A percentile compares a stretch with the other conserved stretches of the same genome.
Evolutionary conservation across 2,888 invertebrate genomes (phyloP).

Genomic region (Nymphalis urticae): DNA sequence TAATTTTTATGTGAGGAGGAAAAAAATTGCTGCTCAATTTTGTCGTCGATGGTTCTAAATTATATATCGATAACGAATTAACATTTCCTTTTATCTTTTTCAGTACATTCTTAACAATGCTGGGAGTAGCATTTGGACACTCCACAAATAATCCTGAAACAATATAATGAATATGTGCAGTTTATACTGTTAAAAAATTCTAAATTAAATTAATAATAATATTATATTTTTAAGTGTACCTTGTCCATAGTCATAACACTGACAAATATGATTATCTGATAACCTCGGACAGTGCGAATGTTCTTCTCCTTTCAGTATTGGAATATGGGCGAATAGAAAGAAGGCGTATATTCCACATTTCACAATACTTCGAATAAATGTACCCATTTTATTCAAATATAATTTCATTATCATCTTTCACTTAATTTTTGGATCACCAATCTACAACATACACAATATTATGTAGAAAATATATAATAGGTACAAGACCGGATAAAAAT

Average conservation of each 20-base stretch:
- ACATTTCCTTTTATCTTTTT: slow-evolving; percentile 86
- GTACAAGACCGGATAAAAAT: too few species aligned
- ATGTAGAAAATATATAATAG: neutral
- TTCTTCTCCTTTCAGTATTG: slow-evolving; percentile 80
- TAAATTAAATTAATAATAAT: neutral
- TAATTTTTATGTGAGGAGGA: slow-evolving; percentile 85
- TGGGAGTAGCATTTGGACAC: slow-evolving; percentile 91
- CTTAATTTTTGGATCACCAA: slow-evolving; percentile 44
- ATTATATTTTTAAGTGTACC: slow-evolving; percentile 66
- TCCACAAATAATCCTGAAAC: slow-evolving; percentile 89
- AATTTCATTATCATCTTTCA: slow-evolving; percentile 77
- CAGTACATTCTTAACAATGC: slow-evolving; percentile 87
- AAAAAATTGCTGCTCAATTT: slow-evolving; percentile 89
- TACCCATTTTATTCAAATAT: slow-evolving; percentile 66
- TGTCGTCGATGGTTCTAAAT: slow-evolving; percentile 90
- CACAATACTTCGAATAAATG: slow-evolving; percentile 64
- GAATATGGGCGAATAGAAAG: slow-evolving; percentile 74
- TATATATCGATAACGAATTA: slow-evolving; percentile 93
- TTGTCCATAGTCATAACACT: slow-evolving; percentile 96
- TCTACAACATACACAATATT: slow-evolving; percentile 40
- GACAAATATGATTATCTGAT: slow-evolving; percentile 90
- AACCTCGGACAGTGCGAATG: slow-evolving; percentile 86
- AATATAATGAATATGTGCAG: neutral
- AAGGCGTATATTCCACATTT: slow-evolving; percentile 81
- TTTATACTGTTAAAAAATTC: neutral